A percentile compares a stretch with the other conserved stretches of the same genome.
Evolutionary conservation across 2,888 invertebrate species (phyloP).

Genomic region (Perdita meconis): DNA sequence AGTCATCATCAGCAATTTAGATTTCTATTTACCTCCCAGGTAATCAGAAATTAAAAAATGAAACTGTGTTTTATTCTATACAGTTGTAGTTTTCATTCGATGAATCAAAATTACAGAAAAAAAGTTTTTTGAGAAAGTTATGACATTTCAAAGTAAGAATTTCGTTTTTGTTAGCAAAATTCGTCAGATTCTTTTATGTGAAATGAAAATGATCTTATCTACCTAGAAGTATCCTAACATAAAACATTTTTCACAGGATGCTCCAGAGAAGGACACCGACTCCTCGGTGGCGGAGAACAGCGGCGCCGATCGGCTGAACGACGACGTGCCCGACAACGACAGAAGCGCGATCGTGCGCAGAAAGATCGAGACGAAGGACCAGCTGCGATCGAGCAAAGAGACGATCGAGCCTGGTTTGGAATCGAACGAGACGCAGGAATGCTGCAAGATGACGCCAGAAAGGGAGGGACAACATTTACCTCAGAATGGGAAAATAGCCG

Average conservation of each 20-base stretch:
- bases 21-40: too few relatives aligned
- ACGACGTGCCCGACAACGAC: conserved; percentile 84
- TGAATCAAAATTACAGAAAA: too few relatives aligned
- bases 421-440: conserved; percentile 20
- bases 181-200: too few relatives aligned
- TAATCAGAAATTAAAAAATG: too few relatives aligned
- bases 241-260: conserved; percentile 71
- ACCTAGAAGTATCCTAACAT: too few relatives aligned
- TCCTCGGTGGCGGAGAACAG: conserved; percentile 69
- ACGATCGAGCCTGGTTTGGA: not conserved
- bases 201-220: too few relatives aligned
- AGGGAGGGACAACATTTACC: conserved; percentile 5
- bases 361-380: conserved; percentile 52
- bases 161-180: too few relatives aligned
- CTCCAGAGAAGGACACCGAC: conserved; percentile 83
- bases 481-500: conserved; percentile 3
- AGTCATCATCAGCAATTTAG: too few relatives aligned
- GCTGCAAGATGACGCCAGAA: conserved; percentile 8
- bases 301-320: conserved; percentile 15
- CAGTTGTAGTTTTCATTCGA: too few relatives aligned
- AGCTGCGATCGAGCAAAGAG: conserved; percentile 39
- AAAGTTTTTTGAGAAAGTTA: too few relatives aligned
- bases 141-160: too few relatives aligned
- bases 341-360: conserved; percentile 67
- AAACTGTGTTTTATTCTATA: too few relatives aligned